Conservation (phyloP, 2,797 vertebrate genomes). For the Steatocranus sp. region DNA sequence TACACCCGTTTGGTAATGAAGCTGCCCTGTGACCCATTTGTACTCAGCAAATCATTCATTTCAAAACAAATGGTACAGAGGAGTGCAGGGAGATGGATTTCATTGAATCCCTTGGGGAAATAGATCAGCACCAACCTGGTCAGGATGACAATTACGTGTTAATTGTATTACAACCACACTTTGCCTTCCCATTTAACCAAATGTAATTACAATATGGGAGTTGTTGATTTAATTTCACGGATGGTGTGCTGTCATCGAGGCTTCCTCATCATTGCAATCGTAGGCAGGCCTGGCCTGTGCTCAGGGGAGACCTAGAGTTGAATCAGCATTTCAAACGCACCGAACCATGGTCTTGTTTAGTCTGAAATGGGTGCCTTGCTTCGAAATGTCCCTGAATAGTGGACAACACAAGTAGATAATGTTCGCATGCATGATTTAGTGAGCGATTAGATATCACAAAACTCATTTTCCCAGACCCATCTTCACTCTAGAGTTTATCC, state of each 20-base stretch:
- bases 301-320: constrained; percentile 46
- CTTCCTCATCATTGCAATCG: constrained; percentile 38
- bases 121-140: constrained; percentile 60
- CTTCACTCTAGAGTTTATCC: constrained; percentile 49
- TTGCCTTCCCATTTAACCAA: constrained; percentile 73
- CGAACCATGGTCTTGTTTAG: constrained; percentile 50
- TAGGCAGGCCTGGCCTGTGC: constrained; percentile 37
- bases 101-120: constrained; percentile 34
- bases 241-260: constrained; percentile 59
- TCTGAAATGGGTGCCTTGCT: constrained; percentile 50
- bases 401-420: constrained; percentile 58
- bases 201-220: constrained; percentile 76
- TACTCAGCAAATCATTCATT: background rate
- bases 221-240: constrained; percentile 79
- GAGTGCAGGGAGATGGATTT: constrained; percentile 22
- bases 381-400: constrained; percentile 53
- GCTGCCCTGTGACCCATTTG: background rate
- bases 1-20: background rate
- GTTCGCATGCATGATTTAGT: constrained; percentile 70
- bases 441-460: constrained; percentile 63
- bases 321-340: constrained; percentile 51
- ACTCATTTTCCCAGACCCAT: constrained; percentile 38
- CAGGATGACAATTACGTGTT: constrained; percentile 71
- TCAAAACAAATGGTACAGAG: background rate
- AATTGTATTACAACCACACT: constrained; percentile 75